Base-by-base conservation (phyloP, 2,113 vertebrate genomes). In the Triplophysa rosa region DNA sequence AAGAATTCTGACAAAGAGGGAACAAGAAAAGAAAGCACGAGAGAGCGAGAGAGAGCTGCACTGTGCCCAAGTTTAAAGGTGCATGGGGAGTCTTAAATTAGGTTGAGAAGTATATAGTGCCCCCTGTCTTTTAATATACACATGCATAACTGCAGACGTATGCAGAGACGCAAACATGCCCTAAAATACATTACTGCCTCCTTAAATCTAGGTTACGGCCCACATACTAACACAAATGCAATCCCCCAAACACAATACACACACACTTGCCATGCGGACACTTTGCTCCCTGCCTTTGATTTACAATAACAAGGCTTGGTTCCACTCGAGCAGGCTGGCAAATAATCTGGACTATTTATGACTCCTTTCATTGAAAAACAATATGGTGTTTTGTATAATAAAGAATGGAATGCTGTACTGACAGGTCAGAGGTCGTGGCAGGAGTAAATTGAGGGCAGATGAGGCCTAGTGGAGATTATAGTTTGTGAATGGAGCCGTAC, bases 361-460 rank as follows among this genome's bases (percentile, higher is more conserved):
- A 87, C 84, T 83, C 88, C 89, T 90, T 89, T 92, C 87, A 91
- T 90, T 90, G 87, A 83, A 90, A 92, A 90, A 93, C 90, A 92
- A 91, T 89, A 90, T 84, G 84, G 85, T 87, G 66, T 88, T 90
- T 89, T 82, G 83, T 86, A 83, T 69, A 88, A 90, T 91, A 89
- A 90, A 89, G 91, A 91, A 88, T 87, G 88, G 87, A 91, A 84
- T 87, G 85, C 87, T 79, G 86, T 81, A 84, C 80, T 87, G 92
- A 96, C 91, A 92, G 96, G 95, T 94, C 88, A 74, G 80, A 93
- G 96, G 96, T 98, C 96, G 95, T 89, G 54, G 88, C 88, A 83
- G 90, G 91, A 97, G 94, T 95, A 96, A 97, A 98, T 96, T 96
- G 93, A 93, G 96, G 95, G 95, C 95, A 98, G 96, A 95, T 96